These are phyloP conservation scores for Folsomia candida DNA, from an alignment of 2,888 invertebrate species.

Conservation along the genomic window DNA sequence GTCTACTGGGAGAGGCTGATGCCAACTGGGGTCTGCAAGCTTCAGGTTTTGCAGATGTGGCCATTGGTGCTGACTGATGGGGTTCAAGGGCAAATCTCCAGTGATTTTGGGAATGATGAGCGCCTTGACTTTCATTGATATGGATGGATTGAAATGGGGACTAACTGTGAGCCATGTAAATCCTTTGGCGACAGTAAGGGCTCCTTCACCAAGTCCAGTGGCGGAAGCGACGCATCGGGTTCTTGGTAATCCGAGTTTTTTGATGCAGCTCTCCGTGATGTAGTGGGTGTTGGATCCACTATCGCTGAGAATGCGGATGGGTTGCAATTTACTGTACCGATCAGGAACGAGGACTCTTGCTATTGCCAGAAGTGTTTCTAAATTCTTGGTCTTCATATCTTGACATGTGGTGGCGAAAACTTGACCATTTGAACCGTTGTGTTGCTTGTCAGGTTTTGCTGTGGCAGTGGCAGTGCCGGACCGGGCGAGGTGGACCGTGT, in stretches of 20 bases:
- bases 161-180: neutral
- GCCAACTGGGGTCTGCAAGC: neutral
- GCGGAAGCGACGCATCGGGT: neutral
- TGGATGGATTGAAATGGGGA: neutral
- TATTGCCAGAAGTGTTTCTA: neutral
- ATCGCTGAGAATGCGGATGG: too few species aligned
- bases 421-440: too few species aligned
- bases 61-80: neutral
- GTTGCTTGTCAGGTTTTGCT: too few species aligned
- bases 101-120: constrained; percentile 19
- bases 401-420: neutral
- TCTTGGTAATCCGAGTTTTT: neutral
- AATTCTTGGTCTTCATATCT: neutral
- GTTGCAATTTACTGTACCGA: neutral
- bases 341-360: neutral
- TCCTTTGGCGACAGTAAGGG: neutral
- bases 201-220: neutral
- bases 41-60: neutral
- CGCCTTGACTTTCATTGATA: neutral
- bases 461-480: too few species aligned
- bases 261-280: neutral
- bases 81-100: neutral
- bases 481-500: too few species aligned
- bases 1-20: neutral
- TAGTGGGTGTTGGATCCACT: neutral